phyloP scores from a whole-genome alignment of 2,888 invertebrate genomes.

The Phrixothrix hirtus region DNA sequence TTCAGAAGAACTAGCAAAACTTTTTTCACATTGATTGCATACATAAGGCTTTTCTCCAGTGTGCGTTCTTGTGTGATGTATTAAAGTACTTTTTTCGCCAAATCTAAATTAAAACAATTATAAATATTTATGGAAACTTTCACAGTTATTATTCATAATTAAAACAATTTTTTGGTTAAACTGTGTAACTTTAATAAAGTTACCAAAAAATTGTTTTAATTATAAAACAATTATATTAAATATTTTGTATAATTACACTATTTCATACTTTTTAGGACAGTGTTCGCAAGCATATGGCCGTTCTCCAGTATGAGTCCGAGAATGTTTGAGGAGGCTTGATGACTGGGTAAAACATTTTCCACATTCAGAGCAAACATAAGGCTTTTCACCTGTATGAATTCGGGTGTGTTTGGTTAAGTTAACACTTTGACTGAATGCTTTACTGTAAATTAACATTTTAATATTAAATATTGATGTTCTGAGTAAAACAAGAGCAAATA shows the following conservation, averaged over 20 bases:
- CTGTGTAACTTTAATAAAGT: background rate
- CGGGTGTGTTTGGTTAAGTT: slow-evolving; percentile 46
- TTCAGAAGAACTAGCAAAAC: slow-evolving; percentile 41
- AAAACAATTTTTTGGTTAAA: no score
- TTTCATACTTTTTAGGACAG: slow-evolving; percentile 42
- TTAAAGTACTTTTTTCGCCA: slow-evolving; percentile 40
- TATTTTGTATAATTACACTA: no score
- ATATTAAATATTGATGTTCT: no score
- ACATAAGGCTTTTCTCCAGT: slow-evolving; percentile 41
- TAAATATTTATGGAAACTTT: no score
- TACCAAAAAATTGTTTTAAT: no score
- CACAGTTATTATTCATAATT: no score
- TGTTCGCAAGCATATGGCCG: slow-evolving; percentile 39
- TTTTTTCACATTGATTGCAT: slow-evolving; percentile 38
- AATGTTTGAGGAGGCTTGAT: slow-evolving; percentile 43
- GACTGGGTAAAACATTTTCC: slow-evolving; percentile 45
- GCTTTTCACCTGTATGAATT: slow-evolving; percentile 46
- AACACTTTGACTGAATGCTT: slow-evolving; percentile 43
- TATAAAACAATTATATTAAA: no score
- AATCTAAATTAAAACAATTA: slow-evolving; percentile 33
- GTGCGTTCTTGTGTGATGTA: slow-evolving; percentile 41
- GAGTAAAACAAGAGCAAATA: no score
- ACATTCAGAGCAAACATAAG: slow-evolving; percentile 43
- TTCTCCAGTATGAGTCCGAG: slow-evolving; percentile 39
- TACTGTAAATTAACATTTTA: no score